A percentile compares a stretch with the other conserved stretches of the same genome.
Conservation (phyloP, 2,888 invertebrate species). For the Bombylius major region DNA sequence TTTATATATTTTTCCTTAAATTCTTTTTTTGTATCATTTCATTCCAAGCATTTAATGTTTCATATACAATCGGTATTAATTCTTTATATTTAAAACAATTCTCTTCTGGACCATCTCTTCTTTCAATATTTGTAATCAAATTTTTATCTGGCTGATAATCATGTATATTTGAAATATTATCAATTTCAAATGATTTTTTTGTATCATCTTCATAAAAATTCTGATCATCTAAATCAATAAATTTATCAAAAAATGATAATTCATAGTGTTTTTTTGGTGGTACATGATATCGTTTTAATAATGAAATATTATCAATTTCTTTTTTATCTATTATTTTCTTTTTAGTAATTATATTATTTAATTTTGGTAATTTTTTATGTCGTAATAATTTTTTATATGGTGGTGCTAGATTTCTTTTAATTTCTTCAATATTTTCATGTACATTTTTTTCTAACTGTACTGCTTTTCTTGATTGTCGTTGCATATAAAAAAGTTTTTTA, state of each 20-base stretch:
- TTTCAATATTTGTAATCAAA: constrained; percentile 30
- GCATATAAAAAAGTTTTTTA: constrained; percentile 18
- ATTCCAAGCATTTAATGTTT: constrained; percentile 25
- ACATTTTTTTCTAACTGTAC: constrained; percentile 29
- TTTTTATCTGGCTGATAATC: constrained; percentile 33
- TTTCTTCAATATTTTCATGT: constrained; percentile 27
- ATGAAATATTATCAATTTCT: background rate
- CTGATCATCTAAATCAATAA: too few species aligned
- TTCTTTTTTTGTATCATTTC: too few species aligned
- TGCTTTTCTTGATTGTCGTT: constrained; percentile 26
- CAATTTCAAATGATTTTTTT: constrained; percentile 33
- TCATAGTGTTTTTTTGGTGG: too few species aligned
- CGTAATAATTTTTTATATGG: constrained; percentile 22
- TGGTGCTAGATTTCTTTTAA: constrained; percentile 28
- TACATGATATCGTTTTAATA: too few species aligned
- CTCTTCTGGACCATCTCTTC: constrained; percentile 28
- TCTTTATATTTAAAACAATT: constrained; percentile 19
- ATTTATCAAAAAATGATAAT: too few species aligned
- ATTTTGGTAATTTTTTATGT: too few species aligned
- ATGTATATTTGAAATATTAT: constrained; percentile 30
- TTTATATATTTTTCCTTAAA: too few species aligned
- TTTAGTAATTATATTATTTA: too few species aligned
- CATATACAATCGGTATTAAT: constrained; percentile 22
- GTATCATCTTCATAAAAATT: constrained; percentile 20
- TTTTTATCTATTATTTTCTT: constrained; percentile 13